Conservation (phyloP, 2,113 vertebrate genomes). For the Sinocyclocheilus anophthalmus region DNA sequence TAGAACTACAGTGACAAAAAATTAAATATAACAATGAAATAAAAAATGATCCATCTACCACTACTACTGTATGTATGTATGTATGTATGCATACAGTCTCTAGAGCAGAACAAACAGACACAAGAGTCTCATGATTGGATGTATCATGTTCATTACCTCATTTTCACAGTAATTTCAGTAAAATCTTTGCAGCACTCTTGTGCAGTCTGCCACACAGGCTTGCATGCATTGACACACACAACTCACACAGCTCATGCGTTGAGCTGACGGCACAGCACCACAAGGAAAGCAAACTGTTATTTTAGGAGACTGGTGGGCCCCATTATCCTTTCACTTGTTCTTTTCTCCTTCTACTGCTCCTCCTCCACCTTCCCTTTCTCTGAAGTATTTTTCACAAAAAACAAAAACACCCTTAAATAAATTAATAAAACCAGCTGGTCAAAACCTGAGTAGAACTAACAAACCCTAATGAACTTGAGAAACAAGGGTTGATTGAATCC, state of each 20-base stretch:
- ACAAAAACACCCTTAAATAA: background rate
- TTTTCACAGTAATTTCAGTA: constrained; percentile 43
- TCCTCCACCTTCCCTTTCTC: background rate
- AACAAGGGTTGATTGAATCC: constrained; percentile 16
- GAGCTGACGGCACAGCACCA: background rate
- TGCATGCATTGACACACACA: background rate
- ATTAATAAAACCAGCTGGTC: constrained; percentile 10
- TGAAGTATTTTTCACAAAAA: background rate
- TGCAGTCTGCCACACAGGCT: constrained; percentile 19
- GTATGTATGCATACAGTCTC: background rate
- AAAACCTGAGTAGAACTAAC: constrained; percentile 1
- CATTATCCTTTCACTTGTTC: constrained; percentile 13
- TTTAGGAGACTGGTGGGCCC: constrained; percentile 13
- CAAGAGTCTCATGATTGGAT: background rate
- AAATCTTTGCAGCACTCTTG: constrained; percentile 27
- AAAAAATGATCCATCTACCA: background rate
- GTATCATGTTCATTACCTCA: constrained; percentile 37
- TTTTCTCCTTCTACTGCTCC: background rate
- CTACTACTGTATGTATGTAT: background rate
- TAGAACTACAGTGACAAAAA: background rate
- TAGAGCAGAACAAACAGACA: constrained; percentile 5
- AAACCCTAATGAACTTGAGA: background rate
- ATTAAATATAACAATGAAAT: background rate
- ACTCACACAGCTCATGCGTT: background rate
- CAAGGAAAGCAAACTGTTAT: constrained; percentile 26